Evolutionary conservation across 2,888 invertebrate species (phyloP), one percentile per base, ranked within the genome.

Genomic region (Lycaena phlaeas): DNA sequence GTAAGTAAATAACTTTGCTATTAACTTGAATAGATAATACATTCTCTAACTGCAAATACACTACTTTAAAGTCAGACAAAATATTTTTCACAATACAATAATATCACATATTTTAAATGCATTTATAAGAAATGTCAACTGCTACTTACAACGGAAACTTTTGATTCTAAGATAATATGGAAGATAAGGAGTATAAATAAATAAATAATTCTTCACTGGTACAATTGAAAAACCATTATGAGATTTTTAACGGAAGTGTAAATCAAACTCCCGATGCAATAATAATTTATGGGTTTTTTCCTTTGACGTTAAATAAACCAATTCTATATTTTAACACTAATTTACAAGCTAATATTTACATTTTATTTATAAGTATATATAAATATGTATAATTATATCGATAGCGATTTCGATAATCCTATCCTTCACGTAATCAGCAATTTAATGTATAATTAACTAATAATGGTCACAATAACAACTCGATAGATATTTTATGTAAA

Each of bases 41-140:
- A 54, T 51, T 47, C 51, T 55, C 64, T 64, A 76, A 55, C 64
- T 64, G 69, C 69, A 69, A 72, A 69, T 59, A 70, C 71, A 73
- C 76, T 79, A 77, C 75, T 70, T 68, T 71, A 65, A 79, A 77
- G 82, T 82, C 82, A 84, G 82, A 84, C 82, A 84, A 82, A 82
- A 78, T 73, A 68, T 74, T 69, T 75, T 73, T 64, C 68, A 72
- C 70, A 75, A 75, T 78, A 79, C 69, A 70, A 81, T 79, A 82
- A 79, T 84, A 84, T 84, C 82, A 84, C 82, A 84, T 79, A 81
- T 72, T 74, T 82, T 84, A 84, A 84, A 84, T 82, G 82, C 82
- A 84, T 75, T 69, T 59, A 68, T 70, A 70, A 61, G 64, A 77
- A 76, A 71, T 65, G 61, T 67, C 62, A 68, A 72, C 64, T 61